These are phyloP conservation scores for Gobiocypris rarus DNA, from an alignment of 2,113 vertebrate species.

Conservation along the genomic window DNA sequence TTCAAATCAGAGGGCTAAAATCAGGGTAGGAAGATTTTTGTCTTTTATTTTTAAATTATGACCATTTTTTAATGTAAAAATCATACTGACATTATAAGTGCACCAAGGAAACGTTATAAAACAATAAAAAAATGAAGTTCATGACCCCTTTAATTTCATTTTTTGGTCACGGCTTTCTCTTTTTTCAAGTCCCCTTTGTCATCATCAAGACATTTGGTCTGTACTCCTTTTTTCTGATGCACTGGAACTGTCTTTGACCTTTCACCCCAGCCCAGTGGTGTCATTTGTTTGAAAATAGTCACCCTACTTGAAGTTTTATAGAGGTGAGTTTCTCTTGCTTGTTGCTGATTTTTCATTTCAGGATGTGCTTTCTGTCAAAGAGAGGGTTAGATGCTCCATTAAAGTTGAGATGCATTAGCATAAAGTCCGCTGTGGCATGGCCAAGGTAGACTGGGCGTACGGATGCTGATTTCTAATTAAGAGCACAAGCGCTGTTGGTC, in stretches of 20 bases:
- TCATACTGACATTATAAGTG: too few relatives aligned
- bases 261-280: slow-evolving; percentile 27
- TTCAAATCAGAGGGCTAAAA: too few relatives aligned
- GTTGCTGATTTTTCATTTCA: background rate
- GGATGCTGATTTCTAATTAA: slow-evolving; percentile 36
- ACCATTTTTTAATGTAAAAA: too few relatives aligned
- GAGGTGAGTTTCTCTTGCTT: slow-evolving; percentile 24
- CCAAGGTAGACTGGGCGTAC: slow-evolving; percentile 9
- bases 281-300: slow-evolving; percentile 37
- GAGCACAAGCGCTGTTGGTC: background rate
- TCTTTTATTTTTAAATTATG: too few relatives aligned
- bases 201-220: background rate
- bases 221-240: background rate
- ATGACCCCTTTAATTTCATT: background rate
- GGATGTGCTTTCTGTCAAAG: background rate
- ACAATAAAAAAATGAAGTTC: too few relatives aligned
- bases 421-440: slow-evolving; percentile 13
- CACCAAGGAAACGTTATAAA: too few relatives aligned
- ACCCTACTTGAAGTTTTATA: slow-evolving; percentile 39
- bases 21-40: too few relatives aligned
- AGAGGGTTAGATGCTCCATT: slow-evolving; percentile 23
- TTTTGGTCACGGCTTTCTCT: background rate
- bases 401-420: slow-evolving; percentile 34
- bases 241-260: slow-evolving; percentile 31
- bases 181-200: background rate